A percentile compares a stretch with the other conserved stretches of the same genome.
These are phyloP conservation scores for Antigone vipio DNA, from an alignment of 2,113 vertebrate genomes.

Conservation along the genomic window DNA sequence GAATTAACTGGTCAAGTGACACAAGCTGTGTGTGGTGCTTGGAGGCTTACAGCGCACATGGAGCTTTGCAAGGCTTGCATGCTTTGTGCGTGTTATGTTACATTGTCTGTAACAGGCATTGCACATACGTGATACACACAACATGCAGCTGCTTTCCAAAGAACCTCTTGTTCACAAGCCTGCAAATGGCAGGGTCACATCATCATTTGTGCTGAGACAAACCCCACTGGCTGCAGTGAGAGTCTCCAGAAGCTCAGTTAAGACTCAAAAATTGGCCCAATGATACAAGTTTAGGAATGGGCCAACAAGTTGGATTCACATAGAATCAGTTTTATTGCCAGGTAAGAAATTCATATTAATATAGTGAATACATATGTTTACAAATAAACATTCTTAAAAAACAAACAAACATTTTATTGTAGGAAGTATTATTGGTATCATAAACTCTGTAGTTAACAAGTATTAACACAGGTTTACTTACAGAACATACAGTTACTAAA, in stretches of 20 bases:
- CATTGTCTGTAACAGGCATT: not conserved
- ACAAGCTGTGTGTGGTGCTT: not conserved
- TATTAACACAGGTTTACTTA: conserved; percentile 84
- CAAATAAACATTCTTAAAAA: conserved; percentile 92
- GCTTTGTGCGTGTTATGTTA: not conserved
- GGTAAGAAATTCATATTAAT: conserved; percentile 98
- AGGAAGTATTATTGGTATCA: conserved; percentile 89
- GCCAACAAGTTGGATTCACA: conserved; percentile 64
- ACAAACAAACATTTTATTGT: conserved; percentile 85
- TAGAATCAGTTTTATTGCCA: conserved; percentile 94
- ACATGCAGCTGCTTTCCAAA: not conserved
- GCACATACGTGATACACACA: not conserved
- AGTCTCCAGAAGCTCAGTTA: not conserved
- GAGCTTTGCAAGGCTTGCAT: not conserved
- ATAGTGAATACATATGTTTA: conserved; percentile 95
- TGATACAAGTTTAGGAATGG: not conserved
- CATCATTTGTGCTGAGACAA: not conserved
- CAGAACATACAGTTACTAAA: conserved; percentile 90
- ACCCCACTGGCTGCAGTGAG: not conserved
- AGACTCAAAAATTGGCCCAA: not conserved
- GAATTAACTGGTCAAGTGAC: not conserved
- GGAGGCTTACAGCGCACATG: not conserved
- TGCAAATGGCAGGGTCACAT: not conserved
- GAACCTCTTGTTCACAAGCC: not conserved
- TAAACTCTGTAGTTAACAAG: conserved; percentile 85